A percentile compares a stretch with the other conserved stretches of the same genome.
Evolutionary conservation across 2,797 vertebrate species (phyloP).

Genomic region (Peromyscus nudipes): DNA sequence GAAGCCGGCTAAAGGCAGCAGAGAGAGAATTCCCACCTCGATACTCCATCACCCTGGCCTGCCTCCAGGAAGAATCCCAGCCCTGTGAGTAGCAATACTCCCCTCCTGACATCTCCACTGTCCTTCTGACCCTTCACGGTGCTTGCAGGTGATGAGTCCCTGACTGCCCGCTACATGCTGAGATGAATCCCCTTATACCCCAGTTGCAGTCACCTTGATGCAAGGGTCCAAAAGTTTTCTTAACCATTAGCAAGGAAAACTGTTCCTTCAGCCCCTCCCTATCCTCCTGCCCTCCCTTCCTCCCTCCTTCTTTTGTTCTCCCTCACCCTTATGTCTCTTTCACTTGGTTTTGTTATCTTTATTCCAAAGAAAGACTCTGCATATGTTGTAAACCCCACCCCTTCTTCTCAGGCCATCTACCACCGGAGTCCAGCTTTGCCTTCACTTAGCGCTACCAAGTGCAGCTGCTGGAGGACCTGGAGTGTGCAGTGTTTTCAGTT

Average conservation of each 20-base stretch:
- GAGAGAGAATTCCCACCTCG: not conserved
- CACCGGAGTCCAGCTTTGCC: not conserved
- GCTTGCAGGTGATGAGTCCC: not conserved
- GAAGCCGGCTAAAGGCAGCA: not conserved
- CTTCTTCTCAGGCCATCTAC: not conserved
- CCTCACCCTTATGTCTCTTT: not conserved
- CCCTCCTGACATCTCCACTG: not conserved
- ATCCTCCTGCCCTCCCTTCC: not conserved
- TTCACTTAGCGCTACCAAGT: not conserved
- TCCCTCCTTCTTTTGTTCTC: not conserved
- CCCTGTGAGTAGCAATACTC: not conserved
- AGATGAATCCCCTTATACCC: not conserved
- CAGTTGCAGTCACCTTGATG: not conserved
- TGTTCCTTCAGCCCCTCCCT: not conserved
- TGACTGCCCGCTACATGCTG: not conserved
- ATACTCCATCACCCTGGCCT: not conserved
- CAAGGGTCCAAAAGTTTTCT: not conserved
- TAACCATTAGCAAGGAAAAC: not conserved
- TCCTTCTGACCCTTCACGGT: not conserved
- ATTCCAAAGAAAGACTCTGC: slow-evolving; percentile 29
- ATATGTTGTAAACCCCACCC: not conserved
- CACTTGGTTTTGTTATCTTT: not conserved
- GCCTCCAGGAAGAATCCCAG: not conserved
- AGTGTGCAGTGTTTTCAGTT: not conserved
- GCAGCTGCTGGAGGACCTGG: not conserved